A percentile compares a stretch with the other conserved stretches of the same genome.
Conservation (phyloP, 2,888 invertebrate genomes). For the Drosophila mulleri region DNA sequence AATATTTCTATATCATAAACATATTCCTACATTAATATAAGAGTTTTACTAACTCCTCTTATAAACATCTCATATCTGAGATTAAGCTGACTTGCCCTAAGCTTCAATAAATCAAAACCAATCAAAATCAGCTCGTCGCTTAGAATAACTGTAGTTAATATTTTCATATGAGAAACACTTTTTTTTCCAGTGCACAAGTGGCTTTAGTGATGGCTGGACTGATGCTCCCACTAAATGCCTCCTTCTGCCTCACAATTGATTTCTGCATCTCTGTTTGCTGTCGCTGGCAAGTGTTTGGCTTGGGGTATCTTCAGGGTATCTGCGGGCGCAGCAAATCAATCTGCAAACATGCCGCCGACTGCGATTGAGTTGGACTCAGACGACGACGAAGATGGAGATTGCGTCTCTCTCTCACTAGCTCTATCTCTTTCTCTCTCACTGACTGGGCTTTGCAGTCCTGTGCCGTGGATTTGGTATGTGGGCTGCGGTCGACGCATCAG, state of each 20-base stretch:
- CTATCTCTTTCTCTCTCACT: constrained; percentile 12
- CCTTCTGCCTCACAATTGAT: constrained; percentile 62
- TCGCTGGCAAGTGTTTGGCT: constrained; percentile 72
- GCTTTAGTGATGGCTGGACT: constrained; percentile 48
- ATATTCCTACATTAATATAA: no score
- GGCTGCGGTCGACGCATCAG: constrained; percentile 75
- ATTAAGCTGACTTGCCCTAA: no score
- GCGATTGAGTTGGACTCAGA: constrained; percentile 4
- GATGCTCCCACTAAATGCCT: constrained; percentile 72
- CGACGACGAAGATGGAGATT: not conserved
- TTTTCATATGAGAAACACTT: no score
- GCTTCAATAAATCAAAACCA: no score
- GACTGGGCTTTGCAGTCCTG: constrained; percentile 36
- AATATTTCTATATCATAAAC: no score
- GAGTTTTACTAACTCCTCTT: no score
- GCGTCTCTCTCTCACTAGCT: constrained; percentile 15
- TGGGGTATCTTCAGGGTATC: constrained; percentile 58
- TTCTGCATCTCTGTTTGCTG: constrained; percentile 49
- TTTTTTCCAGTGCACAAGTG: constrained; percentile 33
- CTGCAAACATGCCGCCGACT: constrained; percentile 76
- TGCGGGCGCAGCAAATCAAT: constrained; percentile 79
- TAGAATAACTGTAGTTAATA: no score
- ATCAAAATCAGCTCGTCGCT: no score
- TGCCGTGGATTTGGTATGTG: constrained; percentile 38
- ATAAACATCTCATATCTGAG: no score